These are phyloP conservation scores for Adelges cooleyi DNA, from an alignment of 1,140 invertebrate genomes.

Conservation along the genomic window DNA sequence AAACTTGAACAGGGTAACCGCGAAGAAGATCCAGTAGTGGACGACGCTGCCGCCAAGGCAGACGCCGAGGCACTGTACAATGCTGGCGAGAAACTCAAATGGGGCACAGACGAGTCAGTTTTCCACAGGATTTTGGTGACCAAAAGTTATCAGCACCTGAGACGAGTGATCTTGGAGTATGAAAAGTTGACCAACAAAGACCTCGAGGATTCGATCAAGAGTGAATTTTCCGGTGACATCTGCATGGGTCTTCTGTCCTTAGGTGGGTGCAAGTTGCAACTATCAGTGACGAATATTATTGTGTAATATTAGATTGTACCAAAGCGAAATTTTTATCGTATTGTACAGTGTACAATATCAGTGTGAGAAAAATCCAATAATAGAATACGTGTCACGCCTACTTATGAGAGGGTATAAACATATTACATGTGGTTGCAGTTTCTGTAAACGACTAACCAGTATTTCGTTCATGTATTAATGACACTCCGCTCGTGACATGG, in stretches of 20 bases:
- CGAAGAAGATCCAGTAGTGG: slow-evolving; percentile 60
- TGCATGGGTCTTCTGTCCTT: slow-evolving; percentile 74
- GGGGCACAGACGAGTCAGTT: slow-evolving; percentile 56
- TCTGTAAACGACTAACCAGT: no score
- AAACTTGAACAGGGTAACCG: slow-evolving; percentile 57
- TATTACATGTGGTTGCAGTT: no score
- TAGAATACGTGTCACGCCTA: no score
- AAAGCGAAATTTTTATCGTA: no score
- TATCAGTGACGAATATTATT: no score
- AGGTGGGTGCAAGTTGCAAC: slow-evolving; percentile 45
- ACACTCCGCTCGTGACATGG: no score
- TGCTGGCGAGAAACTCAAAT: slow-evolving; percentile 46
- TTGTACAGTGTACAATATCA: no score
- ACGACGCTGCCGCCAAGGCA: slow-evolving; percentile 40
- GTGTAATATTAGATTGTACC: no score
- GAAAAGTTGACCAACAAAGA: slow-evolving; percentile 61
- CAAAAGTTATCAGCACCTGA: slow-evolving; percentile 50
- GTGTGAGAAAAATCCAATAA: no score
- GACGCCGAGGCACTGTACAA: slow-evolving; percentile 48
- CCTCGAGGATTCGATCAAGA: slow-evolving; percentile 76
- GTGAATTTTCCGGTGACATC: slow-evolving; percentile 76
- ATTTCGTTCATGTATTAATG: no score
- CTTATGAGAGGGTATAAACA: no score
- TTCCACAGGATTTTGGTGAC: slow-evolving; percentile 53
- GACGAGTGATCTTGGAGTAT: slow-evolving; percentile 60